Evolutionary conservation across 2,113 vertebrate genomes (phyloP).

Genomic region (Dasyornis broadbenti): DNA sequence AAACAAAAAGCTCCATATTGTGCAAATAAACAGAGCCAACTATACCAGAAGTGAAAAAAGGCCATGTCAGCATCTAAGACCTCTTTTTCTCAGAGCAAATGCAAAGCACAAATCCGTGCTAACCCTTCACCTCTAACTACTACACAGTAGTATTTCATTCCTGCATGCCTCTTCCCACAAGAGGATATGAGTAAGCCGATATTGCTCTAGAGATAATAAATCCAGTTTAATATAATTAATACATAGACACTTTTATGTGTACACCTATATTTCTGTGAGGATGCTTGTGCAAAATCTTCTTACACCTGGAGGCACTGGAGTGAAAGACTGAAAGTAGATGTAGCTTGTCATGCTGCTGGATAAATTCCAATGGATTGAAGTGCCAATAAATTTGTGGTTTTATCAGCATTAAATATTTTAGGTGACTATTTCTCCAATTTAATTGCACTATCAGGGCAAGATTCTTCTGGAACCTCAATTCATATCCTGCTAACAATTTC

Average conservation of each 20-base stretch:
- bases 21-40: not conserved
- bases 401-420: not conserved
- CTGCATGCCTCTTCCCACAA: not conserved
- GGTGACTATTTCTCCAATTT: not conserved
- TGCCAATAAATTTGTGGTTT: not conserved
- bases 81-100: not conserved
- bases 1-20: not conserved
- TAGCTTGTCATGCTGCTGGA: not conserved
- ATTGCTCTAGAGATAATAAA: not conserved
- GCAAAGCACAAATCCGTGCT: not conserved
- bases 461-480: not conserved
- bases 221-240: not conserved
- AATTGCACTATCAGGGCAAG: not conserved
- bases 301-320: not conserved
- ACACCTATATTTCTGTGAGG: not conserved
- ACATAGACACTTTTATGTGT: accelerated
- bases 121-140: not conserved
- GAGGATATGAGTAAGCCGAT: not conserved
- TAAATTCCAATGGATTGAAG: not conserved
- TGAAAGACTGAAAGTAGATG: not conserved
- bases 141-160: not conserved
- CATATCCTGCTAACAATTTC: not conserved
- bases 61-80: accelerated
- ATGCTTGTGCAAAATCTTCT: not conserved
- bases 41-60: not conserved